Percentiles rank a stretch among this genome's conserved stretches.
These are phyloP conservation scores for Atherinomorus stipes DNA, from an alignment of 2,113 vertebrate species.

Conservation along the genomic window DNA sequence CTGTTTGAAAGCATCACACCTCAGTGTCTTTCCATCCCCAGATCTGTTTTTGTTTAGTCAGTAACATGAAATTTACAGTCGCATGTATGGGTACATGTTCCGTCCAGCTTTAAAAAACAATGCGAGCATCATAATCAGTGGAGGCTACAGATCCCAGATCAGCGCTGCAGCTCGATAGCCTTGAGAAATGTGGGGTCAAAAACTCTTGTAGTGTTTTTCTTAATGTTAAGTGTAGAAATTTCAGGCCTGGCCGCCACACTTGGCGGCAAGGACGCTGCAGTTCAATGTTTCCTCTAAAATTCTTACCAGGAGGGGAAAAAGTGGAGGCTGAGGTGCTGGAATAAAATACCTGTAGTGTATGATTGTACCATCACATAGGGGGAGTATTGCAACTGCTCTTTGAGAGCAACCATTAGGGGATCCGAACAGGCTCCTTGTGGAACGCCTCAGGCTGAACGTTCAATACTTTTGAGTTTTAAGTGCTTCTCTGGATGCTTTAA, in stretches of 20 bases:
- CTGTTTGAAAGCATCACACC: constrained; percentile 47
- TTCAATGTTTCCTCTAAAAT: constrained; percentile 72
- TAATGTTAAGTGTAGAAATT: constrained; percentile 45
- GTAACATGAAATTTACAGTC: constrained; percentile 52
- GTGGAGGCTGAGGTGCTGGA: constrained; percentile 52
- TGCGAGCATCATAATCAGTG: constrained; percentile 8
- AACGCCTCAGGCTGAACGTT: constrained; percentile 9
- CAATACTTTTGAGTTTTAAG: not conserved
- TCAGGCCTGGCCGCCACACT: constrained; percentile 50
- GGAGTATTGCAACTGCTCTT: constrained; percentile 64
- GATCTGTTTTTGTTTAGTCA: constrained; percentile 29
- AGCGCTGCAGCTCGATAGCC: constrained; percentile 58
- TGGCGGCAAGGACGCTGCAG: constrained; percentile 45
- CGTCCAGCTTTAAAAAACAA: constrained; percentile 11
- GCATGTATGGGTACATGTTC: constrained; percentile 39
- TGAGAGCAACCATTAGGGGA: constrained; percentile 42
- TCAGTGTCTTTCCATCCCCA: constrained; percentile 44
- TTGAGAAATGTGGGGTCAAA: constrained; percentile 67
- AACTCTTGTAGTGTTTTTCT: constrained; percentile 61
- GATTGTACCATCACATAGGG: constrained; percentile 43
- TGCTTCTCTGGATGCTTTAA: constrained; percentile 39
- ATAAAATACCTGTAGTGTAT: constrained; percentile 60
- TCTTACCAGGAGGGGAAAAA: constrained; percentile 41
- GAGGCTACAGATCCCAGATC: constrained; percentile 51
- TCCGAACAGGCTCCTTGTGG: constrained; percentile 28